Conservation (phyloP, 2,888 invertebrate genomes). For the Mythimna ferrago region DNA sequence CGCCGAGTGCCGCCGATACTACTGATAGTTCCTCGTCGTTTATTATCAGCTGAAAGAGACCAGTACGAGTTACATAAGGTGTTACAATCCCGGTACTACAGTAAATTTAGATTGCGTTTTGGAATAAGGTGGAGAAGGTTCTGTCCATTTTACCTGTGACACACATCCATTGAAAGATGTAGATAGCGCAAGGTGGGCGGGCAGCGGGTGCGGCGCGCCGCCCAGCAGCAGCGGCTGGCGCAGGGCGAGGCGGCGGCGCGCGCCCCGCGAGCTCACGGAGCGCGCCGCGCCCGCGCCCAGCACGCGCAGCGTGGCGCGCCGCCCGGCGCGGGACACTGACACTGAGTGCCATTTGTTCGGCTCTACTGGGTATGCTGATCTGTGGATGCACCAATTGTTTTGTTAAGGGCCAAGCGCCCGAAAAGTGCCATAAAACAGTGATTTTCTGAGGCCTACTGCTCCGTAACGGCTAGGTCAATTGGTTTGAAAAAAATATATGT, state of each 20-base stretch:
- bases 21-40: conserved; percentile 95
- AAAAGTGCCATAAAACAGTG: no score
- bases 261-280: conserved; percentile 91
- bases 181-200: conserved; percentile 93
- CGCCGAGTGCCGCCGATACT: conserved; percentile 96
- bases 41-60: conserved; percentile 92
- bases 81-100: no score
- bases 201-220: conserved; percentile 96
- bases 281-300: conserved; percentile 70
- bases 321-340: conserved; percentile 94
- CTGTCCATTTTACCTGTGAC: conserved; percentile 92
- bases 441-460: no score
- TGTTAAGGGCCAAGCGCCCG: no score
- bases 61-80: not conserved
- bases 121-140: no score
- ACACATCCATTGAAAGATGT: conserved; percentile 97
- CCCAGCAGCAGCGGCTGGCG: conserved; percentile 97
- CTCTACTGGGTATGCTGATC: conserved; percentile 94
- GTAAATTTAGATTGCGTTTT: no score
- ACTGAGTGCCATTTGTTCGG: conserved; percentile 97
- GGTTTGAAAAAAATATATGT: no score
- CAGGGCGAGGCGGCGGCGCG: conserved; percentile 95
- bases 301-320: conserved; percentile 95
- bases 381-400: conserved; percentile 75
- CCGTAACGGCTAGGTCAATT: no score